Evolutionary conservation across 2,113 vertebrate genomes (phyloP).

Genomic region (Psilopsiagon aymara): DNA sequence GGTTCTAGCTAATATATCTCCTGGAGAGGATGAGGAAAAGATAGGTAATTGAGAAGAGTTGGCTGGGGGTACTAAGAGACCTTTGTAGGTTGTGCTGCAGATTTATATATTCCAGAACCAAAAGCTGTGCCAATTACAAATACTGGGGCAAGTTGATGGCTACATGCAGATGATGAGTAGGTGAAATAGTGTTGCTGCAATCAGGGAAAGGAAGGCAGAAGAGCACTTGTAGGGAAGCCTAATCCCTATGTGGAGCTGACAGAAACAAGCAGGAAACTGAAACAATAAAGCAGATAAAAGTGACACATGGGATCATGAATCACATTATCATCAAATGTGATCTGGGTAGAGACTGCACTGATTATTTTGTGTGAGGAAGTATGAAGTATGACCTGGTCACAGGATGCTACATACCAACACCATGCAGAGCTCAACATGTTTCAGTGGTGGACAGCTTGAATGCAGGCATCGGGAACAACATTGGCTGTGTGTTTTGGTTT

Average conservation of each 20-base stretch:
- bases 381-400: not conserved
- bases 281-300: not conserved
- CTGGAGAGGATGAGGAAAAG: not conserved
- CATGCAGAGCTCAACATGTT: not conserved
- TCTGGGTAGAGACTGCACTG: not conserved
- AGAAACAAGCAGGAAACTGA: not conserved
- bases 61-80: not conserved
- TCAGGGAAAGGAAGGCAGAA: not conserved
- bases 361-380: not conserved
- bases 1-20: not conserved
- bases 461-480: not conserved
- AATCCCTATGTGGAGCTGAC: not conserved
- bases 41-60: not conserved
- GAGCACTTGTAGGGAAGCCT: not conserved
- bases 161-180: not conserved
- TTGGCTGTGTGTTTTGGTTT: not conserved
- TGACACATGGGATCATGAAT: not conserved
- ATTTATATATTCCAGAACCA: not conserved
- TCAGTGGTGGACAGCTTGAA: not conserved
- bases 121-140: not conserved
- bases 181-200: not conserved
- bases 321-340: not conserved
- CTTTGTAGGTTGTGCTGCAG: not conserved
- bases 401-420: not conserved
- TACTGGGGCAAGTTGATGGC: not conserved